Percentiles rank a stretch among this genome's conserved stretches.
Evolutionary conservation across 2,888 invertebrate species (phyloP).

Genomic region (Stenotaenia linearis): DNA sequence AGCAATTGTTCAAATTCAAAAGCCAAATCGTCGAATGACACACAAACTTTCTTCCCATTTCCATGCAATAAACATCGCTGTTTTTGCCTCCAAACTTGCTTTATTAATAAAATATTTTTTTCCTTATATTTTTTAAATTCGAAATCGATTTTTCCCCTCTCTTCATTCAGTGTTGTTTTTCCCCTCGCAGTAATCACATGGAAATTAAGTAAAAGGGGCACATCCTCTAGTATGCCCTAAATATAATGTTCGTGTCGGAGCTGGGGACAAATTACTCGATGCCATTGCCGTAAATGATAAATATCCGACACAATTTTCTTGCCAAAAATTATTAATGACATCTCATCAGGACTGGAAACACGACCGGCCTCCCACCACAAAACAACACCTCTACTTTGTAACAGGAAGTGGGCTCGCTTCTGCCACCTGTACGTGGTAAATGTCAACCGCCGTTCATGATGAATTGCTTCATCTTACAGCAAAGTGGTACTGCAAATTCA

Average conservation of each 20-base stretch:
- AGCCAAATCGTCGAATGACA: background rate
- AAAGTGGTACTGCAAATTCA: background rate
- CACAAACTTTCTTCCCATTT: background rate
- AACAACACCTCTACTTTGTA: slow-evolving; percentile 8
- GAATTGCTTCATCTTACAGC: background rate
- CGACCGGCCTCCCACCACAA: background rate
- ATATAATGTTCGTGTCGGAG: background rate
- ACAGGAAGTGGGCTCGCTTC: slow-evolving; percentile 1
- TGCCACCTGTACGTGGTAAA: slow-evolving; percentile 24
- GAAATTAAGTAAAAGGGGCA: background rate
- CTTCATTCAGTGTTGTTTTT: background rate
- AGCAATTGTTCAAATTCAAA: slow-evolving; percentile 2
- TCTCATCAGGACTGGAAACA: slow-evolving; percentile 6
- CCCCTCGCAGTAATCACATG: background rate
- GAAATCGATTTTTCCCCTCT: background rate
- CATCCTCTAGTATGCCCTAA: background rate
- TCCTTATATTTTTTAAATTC: background rate
- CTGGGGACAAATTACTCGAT: background rate
- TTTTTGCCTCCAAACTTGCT: too few species aligned
- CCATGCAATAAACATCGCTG: background rate
- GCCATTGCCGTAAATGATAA: slow-evolving; percentile 3
- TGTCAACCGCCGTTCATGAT: slow-evolving; percentile 3
- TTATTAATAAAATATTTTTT: background rate
- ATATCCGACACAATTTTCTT: slow-evolving; percentile 14
- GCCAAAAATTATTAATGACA: slow-evolving; percentile 26